Evolutionary conservation across 2,113 vertebrate species (phyloP).

Genomic region (Colaptes auratus): DNA sequence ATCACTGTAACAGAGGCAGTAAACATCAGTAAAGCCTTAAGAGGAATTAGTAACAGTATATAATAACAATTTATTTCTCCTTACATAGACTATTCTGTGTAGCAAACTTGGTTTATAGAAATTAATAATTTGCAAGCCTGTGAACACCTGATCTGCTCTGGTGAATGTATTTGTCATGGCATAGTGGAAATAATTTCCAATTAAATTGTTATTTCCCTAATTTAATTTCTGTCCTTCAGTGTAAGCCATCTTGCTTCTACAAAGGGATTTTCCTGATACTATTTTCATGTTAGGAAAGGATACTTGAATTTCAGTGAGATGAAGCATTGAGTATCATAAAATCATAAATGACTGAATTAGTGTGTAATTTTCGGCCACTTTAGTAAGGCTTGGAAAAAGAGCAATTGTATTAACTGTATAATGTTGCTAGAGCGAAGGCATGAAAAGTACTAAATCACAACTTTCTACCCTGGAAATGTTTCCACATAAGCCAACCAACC

Average conservation of each 20-base stretch:
- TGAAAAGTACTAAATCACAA: background rate
- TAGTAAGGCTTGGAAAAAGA: background rate
- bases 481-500: background rate
- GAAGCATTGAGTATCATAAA: background rate
- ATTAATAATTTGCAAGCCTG: background rate
- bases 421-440: background rate
- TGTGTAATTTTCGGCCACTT: background rate
- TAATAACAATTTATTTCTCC: background rate
- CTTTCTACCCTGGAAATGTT: background rate
- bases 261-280: background rate
- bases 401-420: background rate
- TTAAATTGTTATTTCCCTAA: background rate
- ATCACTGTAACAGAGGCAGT: background rate
- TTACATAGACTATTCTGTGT: background rate
- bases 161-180: background rate
- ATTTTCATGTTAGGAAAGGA: background rate
- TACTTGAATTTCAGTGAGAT: background rate
- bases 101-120: background rate
- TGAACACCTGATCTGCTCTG: background rate
- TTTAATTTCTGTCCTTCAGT: background rate
- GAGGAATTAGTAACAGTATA: background rate
- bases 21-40: background rate
- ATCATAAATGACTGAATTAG: background rate
- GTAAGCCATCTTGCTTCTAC: background rate
- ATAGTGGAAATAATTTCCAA: background rate